Percentiles rank a stretch among this genome's conserved stretches.
Conservation (phyloP, 2,888 invertebrate species). For the Chloroclysta siterata region DNA sequence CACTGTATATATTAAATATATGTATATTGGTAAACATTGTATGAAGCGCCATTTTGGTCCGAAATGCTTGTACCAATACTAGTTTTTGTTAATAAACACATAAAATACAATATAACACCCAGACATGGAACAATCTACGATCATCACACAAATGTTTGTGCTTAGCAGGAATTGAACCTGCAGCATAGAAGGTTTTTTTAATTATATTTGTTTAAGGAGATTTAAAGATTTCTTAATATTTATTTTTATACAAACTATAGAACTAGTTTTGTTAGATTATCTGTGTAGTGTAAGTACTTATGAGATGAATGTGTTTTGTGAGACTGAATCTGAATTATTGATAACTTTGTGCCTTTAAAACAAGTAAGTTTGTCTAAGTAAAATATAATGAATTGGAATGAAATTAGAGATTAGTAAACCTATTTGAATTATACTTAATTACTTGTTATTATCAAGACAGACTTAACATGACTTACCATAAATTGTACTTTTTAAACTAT, state of each 20-base stretch:
- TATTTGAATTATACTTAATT: neutral
- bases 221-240: conserved; percentile 12
- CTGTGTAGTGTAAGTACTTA: conserved; percentile 6
- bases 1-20: no score
- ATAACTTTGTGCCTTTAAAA: neutral
- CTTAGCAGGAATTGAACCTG: no score
- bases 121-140: no score
- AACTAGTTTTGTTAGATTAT: neutral
- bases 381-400: conserved; percentile 3
- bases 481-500: neutral
- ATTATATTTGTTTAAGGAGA: neutral
- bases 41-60: no score
- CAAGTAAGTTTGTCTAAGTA: neutral
- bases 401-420: neutral
- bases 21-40: no score
- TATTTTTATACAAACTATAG: conserved; percentile 15
- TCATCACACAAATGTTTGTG: no score
- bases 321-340: conserved; percentile 31
- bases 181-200: neutral
- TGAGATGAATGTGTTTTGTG: conserved; percentile 32
- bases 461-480: neutral
- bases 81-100: no score
- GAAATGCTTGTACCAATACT: no score
- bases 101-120: no score
- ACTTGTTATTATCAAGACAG: neutral